These are phyloP conservation scores for Sylvilagus floridanus DNA, from an alignment of 2,797 vertebrate genomes.

Conservation along the genomic window DNA sequence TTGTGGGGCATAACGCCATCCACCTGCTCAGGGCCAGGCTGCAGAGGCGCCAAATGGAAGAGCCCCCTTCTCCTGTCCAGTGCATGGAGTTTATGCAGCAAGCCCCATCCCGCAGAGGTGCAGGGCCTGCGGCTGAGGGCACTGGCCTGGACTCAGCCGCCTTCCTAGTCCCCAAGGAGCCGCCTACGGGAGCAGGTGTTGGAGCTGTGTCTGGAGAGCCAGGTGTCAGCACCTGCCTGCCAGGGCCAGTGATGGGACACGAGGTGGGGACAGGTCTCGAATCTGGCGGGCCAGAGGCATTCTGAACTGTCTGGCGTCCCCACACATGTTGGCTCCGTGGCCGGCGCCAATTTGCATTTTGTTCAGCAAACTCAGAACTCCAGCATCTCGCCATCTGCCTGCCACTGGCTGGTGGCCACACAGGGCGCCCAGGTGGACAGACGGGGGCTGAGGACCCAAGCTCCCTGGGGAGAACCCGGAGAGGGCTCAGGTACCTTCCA, in stretches of 20 bases:
- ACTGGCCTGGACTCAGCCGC: background rate
- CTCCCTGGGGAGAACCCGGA: background rate
- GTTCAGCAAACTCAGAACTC: background rate
- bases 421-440: background rate
- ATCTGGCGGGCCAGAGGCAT: background rate
- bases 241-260: background rate
- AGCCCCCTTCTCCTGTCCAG: too few relatives aligned
- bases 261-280: background rate
- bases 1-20: background rate
- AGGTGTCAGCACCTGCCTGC: background rate
- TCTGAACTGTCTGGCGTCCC: background rate
- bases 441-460: fast-evolving
- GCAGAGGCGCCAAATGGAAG: fast-evolving
- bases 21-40: background rate
- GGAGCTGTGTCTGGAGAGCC: background rate
- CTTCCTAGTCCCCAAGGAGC: background rate
- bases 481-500: background rate
- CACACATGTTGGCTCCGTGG: background rate
- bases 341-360: background rate
- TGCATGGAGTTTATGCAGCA: background rate
- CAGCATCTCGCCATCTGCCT: background rate
- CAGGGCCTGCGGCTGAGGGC: background rate
- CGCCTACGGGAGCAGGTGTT: background rate
- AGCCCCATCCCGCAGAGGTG: fast-evolving
- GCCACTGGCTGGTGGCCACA: too few relatives aligned